Evolutionary conservation across 2,888 invertebrate species (phyloP), one percentile per base, ranked within the genome.

Genomic region (Halictus quadricinctus): DNA sequence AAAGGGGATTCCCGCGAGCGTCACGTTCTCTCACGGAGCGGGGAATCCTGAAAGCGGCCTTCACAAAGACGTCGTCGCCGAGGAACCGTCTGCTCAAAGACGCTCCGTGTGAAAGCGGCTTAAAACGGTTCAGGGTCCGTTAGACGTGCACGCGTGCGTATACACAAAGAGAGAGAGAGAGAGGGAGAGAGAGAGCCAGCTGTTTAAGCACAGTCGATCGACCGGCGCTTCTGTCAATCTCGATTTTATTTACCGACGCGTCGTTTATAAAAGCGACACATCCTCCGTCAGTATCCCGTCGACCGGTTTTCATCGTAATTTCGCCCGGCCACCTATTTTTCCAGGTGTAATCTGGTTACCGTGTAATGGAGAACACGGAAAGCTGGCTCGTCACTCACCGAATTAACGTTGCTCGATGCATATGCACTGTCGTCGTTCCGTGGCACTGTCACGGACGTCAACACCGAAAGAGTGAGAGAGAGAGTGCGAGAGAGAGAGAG

Each of bases 191-290:
- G 18, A 3, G 66, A 8, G 15, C 6, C 36, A 36, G 66, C 8
- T 41, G 41, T 83, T 83, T 29, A 36, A 83, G 43, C 66, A 60
- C 25, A 73, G 76, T 76, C 50, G 25, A 81, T 18, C 60, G 73
- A 69, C 48, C n/a, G 60, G 76, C 73, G 70, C 58, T 84, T 76
- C 78, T 54, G 84, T 84, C 84, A 72, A 76, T 79, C 72, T 43
- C n/a, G 72, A 79, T 79, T 79, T 76, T 79, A 72, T 84, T 84
- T 76, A 72, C 46, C n/a, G 84, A 48, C 79, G 48, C 50, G 84
- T 75, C 84, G 58, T 84, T 79, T 79, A 74, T 75, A 72, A 84
- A 84, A 76, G 10, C 72, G 84, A 60, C 79, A 29, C 64, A 60
- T 83, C 75, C 72, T 58, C 72, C 70, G 84, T 76, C 75, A 25